phyloP scores from a whole-genome alignment of 2,888 invertebrate species.

The Pristionchus arcanus region DNA sequence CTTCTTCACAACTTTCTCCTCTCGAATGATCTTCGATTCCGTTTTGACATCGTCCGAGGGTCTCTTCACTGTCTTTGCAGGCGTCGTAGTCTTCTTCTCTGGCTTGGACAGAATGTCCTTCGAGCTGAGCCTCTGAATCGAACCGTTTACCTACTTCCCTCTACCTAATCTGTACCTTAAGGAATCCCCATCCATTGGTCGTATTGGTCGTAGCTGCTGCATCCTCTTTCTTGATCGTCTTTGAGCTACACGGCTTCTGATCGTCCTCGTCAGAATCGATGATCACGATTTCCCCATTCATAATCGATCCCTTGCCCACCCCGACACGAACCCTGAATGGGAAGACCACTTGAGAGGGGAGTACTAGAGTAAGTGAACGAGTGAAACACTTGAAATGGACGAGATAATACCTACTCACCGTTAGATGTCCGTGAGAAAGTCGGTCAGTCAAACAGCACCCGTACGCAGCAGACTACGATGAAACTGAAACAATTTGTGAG shows the following conservation, averaged over 20 bases:
- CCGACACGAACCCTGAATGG: not conserved
- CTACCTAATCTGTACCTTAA: conserved; percentile 3
- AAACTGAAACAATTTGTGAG: conserved; percentile 48
- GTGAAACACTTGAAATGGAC: conserved; percentile 50
- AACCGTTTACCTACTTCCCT: not conserved
- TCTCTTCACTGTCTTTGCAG: not conserved
- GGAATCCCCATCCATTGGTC: conserved; percentile 43
- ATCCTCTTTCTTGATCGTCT: not conserved
- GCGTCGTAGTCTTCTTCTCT: not conserved
- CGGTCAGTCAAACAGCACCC: conserved; percentile 32
- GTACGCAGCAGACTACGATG: not conserved
- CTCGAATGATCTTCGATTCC: conserved; percentile 1
- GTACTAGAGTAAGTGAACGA: conserved; percentile 42
- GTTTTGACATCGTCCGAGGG: not conserved
- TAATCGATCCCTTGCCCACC: conserved; percentile 28
- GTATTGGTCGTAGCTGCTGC: not conserved
- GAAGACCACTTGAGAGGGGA: conserved; percentile 40
- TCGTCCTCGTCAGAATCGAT: conserved; percentile 47
- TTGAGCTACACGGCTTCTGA: conserved; percentile 21
- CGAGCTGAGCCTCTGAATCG: conserved; percentile 19
- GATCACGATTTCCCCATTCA: conserved; percentile 33
- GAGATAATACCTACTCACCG: conserved; percentile 47
- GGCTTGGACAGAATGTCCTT: conserved; percentile 31
- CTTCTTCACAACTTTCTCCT: conserved; percentile 43
- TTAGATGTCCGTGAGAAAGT: conserved; percentile 47